phyloP scores from a whole-genome alignment of 53 echinoderm and acorn worm genomes.

The Zoroaster sp. region DNA sequence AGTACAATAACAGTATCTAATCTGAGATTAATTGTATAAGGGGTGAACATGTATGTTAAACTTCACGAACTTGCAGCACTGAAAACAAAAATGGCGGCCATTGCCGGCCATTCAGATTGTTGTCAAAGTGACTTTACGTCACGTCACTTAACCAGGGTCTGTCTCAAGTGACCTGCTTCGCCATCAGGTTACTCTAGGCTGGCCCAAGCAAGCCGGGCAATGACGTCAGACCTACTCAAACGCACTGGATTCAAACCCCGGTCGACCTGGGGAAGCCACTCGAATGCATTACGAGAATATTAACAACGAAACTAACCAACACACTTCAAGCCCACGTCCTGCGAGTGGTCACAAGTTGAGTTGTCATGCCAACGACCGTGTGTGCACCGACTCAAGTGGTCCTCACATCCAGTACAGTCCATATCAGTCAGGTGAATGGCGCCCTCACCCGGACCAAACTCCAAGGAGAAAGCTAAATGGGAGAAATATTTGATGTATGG shows the following conservation, averaged over 20 bases:
- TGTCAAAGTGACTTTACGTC: too few relatives aligned
- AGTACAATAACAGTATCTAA: too few relatives aligned
- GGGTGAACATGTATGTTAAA: too few relatives aligned
- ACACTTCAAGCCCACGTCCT: constrained; percentile 39
- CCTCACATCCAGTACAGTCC: constrained; percentile 24
- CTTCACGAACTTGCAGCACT: too few relatives aligned
- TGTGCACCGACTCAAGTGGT: constrained; percentile 12
- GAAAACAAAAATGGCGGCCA: too few relatives aligned
- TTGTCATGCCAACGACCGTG: constrained; percentile 25
- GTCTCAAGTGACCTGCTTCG: too few relatives aligned
- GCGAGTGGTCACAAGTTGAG: not conserved
- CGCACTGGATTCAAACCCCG: not conserved
- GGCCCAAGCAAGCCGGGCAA: not conserved
- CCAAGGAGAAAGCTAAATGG: not conserved
- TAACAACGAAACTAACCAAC: not conserved
- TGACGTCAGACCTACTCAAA: too few relatives aligned
- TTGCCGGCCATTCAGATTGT: too few relatives aligned
- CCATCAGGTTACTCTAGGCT: too few relatives aligned
- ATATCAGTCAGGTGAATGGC: constrained; percentile 15
- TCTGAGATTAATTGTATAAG: too few relatives aligned
- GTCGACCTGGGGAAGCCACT: not conserved
- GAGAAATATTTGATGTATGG: not conserved
- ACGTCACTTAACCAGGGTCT: too few relatives aligned
- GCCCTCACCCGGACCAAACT: constrained; percentile 22
- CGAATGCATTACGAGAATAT: not conserved